Evolutionary conservation across 2,113 vertebrate genomes (phyloP).

Genomic region (Peromyscus californicus): DNA sequence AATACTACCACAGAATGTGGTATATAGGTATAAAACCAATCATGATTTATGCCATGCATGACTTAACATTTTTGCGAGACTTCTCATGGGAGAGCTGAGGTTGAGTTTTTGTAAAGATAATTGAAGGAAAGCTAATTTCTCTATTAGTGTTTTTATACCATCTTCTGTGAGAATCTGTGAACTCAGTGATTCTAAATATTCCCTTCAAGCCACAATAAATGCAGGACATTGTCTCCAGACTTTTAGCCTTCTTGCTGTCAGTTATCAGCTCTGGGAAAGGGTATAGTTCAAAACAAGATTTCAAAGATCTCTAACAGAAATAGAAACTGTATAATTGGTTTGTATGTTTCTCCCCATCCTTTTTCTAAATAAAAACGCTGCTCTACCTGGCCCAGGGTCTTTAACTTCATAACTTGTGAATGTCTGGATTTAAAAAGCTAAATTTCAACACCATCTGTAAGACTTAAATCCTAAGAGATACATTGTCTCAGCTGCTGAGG

Average conservation of each 20-base stretch:
- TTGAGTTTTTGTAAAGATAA: not conserved
- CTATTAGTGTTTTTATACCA: not conserved
- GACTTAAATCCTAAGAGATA: slow-evolving; percentile 77
- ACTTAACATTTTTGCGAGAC: not conserved
- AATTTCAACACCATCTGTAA: slow-evolving; percentile 67
- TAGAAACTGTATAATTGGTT: not conserved
- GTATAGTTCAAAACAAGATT: not conserved
- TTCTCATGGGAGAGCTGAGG: not conserved
- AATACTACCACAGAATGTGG: not conserved
- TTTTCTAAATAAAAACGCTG: slow-evolving; percentile 39
- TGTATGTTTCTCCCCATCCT: not conserved
- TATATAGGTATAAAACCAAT: not conserved
- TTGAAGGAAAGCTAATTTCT: not conserved
- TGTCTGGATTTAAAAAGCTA: slow-evolving; percentile 54
- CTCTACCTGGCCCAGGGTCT: slow-evolving; percentile 6
- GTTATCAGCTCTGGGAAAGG: not conserved
- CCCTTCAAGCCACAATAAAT: not conserved
- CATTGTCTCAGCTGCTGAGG: slow-evolving; percentile 64
- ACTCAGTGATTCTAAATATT: slow-evolving; percentile 22
- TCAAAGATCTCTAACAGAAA: slow-evolving; percentile 16
- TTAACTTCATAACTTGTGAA: slow-evolving; percentile 53
- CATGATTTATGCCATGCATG: not conserved
- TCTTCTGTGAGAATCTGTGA: slow-evolving; percentile 37
- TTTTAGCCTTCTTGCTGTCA: slow-evolving; percentile 40
- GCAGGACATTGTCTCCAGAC: not conserved